phyloP scores from a whole-genome alignment of 2,797 vertebrate species.

The Cetoscarus ocellatus region DNA sequence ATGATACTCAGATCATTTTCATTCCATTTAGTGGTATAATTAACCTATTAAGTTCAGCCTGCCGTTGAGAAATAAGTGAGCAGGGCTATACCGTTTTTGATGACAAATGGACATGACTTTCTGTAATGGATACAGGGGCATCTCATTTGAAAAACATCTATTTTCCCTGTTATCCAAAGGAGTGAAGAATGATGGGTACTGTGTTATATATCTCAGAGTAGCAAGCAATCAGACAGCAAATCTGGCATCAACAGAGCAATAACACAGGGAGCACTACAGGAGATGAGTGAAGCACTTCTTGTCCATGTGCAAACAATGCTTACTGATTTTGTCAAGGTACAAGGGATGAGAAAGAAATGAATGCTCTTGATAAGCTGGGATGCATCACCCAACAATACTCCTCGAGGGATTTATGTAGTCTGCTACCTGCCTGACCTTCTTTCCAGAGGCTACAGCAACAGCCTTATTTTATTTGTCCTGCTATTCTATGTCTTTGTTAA shows the following conservation, averaged over 20 bases:
- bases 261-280: slow-evolving; percentile 24
- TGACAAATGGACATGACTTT: neutral
- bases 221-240: slow-evolving; percentile 49
- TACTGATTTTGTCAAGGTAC: slow-evolving; percentile 24
- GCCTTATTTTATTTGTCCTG: too few species aligned
- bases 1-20: neutral
- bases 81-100: neutral
- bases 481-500: too few species aligned
- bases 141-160: slow-evolving; percentile 14
- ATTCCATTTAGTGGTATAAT: slow-evolving; percentile 13
- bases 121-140: neutral
- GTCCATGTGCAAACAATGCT: slow-evolving; percentile 11
- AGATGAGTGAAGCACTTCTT: slow-evolving; percentile 40
- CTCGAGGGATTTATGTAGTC: too few species aligned
- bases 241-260: slow-evolving; percentile 28
- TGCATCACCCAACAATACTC: slow-evolving; percentile 22
- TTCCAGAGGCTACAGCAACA: too few species aligned
- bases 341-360: slow-evolving; percentile 23
- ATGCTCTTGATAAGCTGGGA: slow-evolving; percentile 21
- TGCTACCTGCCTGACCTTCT: too few species aligned
- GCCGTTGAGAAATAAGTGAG: neutral
- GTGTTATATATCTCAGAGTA: slow-evolving; percentile 34
- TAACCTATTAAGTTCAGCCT: neutral
- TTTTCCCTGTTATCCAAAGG: slow-evolving; percentile 1
- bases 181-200: slow-evolving; percentile 1